Evolutionary conservation across 2,888 invertebrate species (phyloP), one percentile per base, ranked within the genome.

Genomic region (Odontothrips loti): DNA sequence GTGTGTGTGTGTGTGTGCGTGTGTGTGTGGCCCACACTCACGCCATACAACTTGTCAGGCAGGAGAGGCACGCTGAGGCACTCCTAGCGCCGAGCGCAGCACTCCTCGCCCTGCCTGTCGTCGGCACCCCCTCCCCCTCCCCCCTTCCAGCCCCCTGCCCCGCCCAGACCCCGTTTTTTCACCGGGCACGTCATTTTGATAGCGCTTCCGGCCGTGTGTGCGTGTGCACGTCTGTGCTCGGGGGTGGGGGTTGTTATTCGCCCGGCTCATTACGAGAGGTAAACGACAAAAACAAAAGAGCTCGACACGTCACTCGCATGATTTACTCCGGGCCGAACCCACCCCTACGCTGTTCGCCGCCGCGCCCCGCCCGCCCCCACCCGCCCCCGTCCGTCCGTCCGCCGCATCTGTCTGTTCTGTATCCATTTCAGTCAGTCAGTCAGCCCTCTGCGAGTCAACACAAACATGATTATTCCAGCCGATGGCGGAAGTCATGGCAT

Each of bases 261-360:
- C 34, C 34, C 3, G 58, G 58, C 58, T 20, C 58, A 20, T 43
- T 43, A 43, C 34, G 34, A 43, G 34, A 43, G 34, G 34, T 75
- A 27, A 75, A 23, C 68, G 68, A 75, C 68, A 75, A 75, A 23
- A 75, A 75, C 68, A 75, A 75, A 58, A 58, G 34, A 6, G 58
- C 58, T 58, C 58, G 34, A 43, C 34, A 58, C n/a, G 58, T 58
- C 58, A 58, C 15, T 58, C 58, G 58, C 58, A 58, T 58, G 58
- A 58, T 58, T 58, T 58, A 58, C 58, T 58, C 17, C 58, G 0
- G 3, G 58, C n/a, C 10, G n/a, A 15, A 15, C 58, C 12, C 51
- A 6, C 34, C 34, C 34, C 34, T 2, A 2, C 34, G 1, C 51
- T 51, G 15, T 8, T 11, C 58, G 2, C 58, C 2, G 58, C 58